Conservation (phyloP, 1,140 invertebrate genomes). For the Hycleus cichorii region DNA sequence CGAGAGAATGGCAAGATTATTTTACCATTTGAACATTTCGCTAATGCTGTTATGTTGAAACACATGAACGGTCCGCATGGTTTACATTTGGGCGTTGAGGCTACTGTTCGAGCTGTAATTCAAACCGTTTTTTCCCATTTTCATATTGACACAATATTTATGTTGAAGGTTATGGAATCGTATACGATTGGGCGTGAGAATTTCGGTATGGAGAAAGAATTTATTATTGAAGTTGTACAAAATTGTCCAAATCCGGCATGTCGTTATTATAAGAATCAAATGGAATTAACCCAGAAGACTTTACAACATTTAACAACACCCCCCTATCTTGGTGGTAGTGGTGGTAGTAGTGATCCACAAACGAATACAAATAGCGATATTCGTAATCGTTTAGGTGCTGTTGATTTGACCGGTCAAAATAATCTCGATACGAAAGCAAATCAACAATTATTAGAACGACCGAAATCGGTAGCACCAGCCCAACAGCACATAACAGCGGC, state of each 20-base stretch:
- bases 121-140: conserved; percentile 5
- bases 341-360: conserved; percentile 20
- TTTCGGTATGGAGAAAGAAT: conserved; percentile 85
- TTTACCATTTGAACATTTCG: conserved; percentile 79
- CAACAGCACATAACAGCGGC: conserved; percentile 47
- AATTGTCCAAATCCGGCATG: conserved; percentile 80
- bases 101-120: conserved; percentile 68
- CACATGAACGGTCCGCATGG: conserved; percentile 82
- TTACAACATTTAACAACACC: conserved; percentile 44
- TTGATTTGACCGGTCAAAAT: conserved; percentile 35
- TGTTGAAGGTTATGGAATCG: conserved; percentile 62
- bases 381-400: conserved; percentile 30
- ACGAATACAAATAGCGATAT: conserved; percentile 30
- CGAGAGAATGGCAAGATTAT: conserved; percentile 82
- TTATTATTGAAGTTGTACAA: conserved; percentile 78
- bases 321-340: conserved; percentile 25
- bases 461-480: conserved; percentile 38
- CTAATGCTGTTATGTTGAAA: conserved; percentile 81
- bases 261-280: conserved; percentile 76
- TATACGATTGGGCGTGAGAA: conserved; percentile 79
- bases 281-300: conserved; percentile 59
- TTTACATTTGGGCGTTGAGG: conserved; percentile 70
- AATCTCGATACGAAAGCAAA: conserved; percentile 32
- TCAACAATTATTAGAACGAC: conserved; percentile 33
- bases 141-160: conserved; percentile 1